phyloP scores from a whole-genome alignment of 2,113 vertebrate species.

The Ictalurus punctatus region DNA sequence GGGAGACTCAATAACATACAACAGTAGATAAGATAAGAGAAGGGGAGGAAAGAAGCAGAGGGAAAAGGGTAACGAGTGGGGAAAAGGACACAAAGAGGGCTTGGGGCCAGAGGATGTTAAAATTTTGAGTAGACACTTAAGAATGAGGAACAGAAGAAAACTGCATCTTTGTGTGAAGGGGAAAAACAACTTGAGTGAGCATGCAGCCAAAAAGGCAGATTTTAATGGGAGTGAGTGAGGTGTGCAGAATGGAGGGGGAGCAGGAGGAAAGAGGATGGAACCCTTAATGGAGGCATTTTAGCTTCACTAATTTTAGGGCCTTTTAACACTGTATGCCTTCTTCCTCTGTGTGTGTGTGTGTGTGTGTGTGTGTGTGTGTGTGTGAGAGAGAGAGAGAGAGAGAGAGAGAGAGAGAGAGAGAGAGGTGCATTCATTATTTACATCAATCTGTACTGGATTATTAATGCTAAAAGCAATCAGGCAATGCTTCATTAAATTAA shows the following conservation, averaged over 20 bases:
- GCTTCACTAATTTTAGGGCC: constrained; percentile 80
- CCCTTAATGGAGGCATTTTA: constrained; percentile 79
- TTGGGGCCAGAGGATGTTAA: constrained; percentile 68
- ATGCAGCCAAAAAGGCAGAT: constrained; percentile 69
- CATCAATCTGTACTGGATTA: constrained; percentile 79
- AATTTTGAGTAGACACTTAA: constrained; percentile 76
- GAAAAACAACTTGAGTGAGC: constrained; percentile 60
- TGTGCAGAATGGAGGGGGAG: constrained; percentile 56
- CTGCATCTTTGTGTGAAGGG: constrained; percentile 63
- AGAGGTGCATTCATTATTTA: constrained; percentile 81
- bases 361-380: constrained; percentile 39
- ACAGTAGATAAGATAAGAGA: not conserved
- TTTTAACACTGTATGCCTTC: constrained; percentile 71
- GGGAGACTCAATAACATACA: constrained; percentile 12
- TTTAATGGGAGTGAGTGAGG: constrained; percentile 44
- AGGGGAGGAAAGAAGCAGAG: not conserved
- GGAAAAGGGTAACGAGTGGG: constrained; percentile 33
- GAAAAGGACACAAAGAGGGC: constrained; percentile 44
- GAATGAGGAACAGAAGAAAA: constrained; percentile 65
- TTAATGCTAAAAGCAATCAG: constrained; percentile 87
- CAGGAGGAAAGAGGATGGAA: constrained; percentile 52
- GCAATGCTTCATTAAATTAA: constrained; percentile 77
- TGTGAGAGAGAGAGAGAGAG: constrained; percentile 57
- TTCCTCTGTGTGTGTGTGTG: constrained; percentile 36
- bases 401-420: constrained; percentile 55